Evolutionary conservation across 2,888 invertebrate species (phyloP).

Genomic region (Metellina segmentata): DNA sequence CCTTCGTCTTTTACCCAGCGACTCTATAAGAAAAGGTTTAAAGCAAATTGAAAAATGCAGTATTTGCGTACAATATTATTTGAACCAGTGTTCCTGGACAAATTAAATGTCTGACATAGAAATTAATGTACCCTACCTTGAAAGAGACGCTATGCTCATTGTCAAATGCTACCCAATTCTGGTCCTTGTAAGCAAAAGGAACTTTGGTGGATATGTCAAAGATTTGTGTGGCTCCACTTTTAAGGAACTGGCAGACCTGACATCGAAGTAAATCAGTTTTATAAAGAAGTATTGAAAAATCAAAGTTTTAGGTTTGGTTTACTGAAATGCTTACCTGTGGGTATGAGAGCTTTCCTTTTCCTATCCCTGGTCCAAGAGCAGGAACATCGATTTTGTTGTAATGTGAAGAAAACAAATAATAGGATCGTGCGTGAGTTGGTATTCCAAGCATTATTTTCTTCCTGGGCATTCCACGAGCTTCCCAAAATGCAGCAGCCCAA

Average conservation of each 20-base stretch:
- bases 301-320: too few relatives aligned
- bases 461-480: slow-evolving; percentile 87
- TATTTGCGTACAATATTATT: neutral
- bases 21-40: slow-evolving; percentile 81
- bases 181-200: slow-evolving; percentile 87
- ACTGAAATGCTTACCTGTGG: slow-evolving; percentile 79
- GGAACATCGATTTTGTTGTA: slow-evolving; percentile 88
- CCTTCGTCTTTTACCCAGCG: slow-evolving; percentile 75
- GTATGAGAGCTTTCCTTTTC: slow-evolving; percentile 89
- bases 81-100: neutral
- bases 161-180: slow-evolving; percentile 93
- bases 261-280: neutral
- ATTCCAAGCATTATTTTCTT: slow-evolving; percentile 91
- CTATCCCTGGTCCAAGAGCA: slow-evolving; percentile 86
- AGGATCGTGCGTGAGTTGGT: slow-evolving; percentile 93
- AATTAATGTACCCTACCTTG: slow-evolving; percentile 80
- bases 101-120: neutral
- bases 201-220: slow-evolving; percentile 88
- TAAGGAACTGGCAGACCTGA: slow-evolving; percentile 86
- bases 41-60: neutral
- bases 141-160: slow-evolving; percentile 86
- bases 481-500: slow-evolving; percentile 90
- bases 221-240: slow-evolving; percentile 83
- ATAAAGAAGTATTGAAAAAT: too few relatives aligned
- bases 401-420: slow-evolving; percentile 85